phyloP scores from a whole-genome alignment of 2,888 invertebrate species.

The Mesorhabditis sp. region DNA sequence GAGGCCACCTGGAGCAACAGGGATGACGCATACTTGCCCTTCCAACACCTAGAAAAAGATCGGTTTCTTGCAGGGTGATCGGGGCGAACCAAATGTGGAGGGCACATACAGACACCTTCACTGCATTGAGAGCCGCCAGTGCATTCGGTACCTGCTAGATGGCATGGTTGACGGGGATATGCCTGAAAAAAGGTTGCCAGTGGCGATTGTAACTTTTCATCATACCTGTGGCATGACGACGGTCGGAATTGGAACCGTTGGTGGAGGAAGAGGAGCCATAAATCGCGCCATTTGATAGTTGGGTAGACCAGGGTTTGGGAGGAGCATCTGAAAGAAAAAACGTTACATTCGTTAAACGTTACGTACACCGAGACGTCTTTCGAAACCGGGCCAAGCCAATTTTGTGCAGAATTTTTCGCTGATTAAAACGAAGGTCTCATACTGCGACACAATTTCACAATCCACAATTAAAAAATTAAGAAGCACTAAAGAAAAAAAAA shows the following conservation, averaged over 20 bases:
- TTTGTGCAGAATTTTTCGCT: no score
- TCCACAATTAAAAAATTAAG: no score
- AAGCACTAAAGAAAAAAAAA: no score
- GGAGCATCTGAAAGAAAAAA: background rate
- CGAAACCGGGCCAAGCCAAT: no score
- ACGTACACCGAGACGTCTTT: no score
- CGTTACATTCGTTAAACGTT: no score
- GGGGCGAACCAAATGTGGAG: background rate
- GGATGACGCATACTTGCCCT: no score
- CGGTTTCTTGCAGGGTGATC: no score
- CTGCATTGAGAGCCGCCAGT: constrained; percentile 5
- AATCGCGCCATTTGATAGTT: background rate
- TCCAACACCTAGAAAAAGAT: no score
- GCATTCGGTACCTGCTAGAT: constrained; percentile 4
- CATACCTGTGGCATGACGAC: background rate
- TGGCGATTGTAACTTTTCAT: background rate
- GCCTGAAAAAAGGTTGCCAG: constrained; percentile 3
- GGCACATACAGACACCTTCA: background rate
- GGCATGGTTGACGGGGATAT: background rate
- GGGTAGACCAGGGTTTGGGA: constrained; percentile 1
- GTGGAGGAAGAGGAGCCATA: constrained; percentile 1
- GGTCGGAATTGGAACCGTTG: background rate
- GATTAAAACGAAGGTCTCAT: no score
- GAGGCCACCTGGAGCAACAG: no score
- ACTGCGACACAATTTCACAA: no score